A percentile compares a stretch with the other conserved stretches of the same genome.
Evolutionary conservation across 2,888 invertebrate genomes (phyloP).

Genomic region (Aphrophora alni): DNA sequence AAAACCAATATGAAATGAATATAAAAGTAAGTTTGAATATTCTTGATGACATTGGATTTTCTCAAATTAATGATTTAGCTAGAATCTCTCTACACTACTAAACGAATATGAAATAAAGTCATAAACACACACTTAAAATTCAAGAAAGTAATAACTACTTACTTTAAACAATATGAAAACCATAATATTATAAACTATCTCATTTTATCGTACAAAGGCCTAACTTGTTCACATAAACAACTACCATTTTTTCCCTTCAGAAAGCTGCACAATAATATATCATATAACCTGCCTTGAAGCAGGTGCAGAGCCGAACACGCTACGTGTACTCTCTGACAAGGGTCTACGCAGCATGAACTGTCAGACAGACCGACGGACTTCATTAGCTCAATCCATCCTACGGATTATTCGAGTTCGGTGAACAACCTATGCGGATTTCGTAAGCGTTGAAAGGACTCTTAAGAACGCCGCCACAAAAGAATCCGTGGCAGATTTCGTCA

Average conservation of each 20-base stretch:
- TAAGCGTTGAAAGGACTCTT: not conserved
- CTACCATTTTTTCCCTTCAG: not conserved
- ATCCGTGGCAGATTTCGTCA: not conserved
- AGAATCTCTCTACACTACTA: too few relatives aligned
- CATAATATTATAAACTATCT: too few relatives aligned
- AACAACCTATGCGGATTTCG: not conserved
- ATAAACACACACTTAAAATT: too few relatives aligned
- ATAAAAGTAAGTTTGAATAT: too few relatives aligned
- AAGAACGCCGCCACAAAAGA: not conserved
- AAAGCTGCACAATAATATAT: not conserved
- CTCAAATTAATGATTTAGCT: too few relatives aligned
- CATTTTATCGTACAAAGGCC: too few relatives aligned
- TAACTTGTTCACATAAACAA: too few relatives aligned
- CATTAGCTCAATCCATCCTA: not conserved
- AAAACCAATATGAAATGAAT: too few relatives aligned
- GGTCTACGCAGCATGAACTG: not conserved
- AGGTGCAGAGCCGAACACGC: not conserved
- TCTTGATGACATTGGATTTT: too few relatives aligned
- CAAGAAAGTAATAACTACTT: too few relatives aligned
- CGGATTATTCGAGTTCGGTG: not conserved
- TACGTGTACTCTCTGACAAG: not conserved
- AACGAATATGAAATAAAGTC: too few relatives aligned
- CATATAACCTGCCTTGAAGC: not conserved
- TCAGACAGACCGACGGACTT: not conserved
- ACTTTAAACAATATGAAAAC: too few relatives aligned